Evolutionary conservation across 2,888 invertebrate genomes (phyloP).

Genomic region (Eupsilia transversa): DNA sequence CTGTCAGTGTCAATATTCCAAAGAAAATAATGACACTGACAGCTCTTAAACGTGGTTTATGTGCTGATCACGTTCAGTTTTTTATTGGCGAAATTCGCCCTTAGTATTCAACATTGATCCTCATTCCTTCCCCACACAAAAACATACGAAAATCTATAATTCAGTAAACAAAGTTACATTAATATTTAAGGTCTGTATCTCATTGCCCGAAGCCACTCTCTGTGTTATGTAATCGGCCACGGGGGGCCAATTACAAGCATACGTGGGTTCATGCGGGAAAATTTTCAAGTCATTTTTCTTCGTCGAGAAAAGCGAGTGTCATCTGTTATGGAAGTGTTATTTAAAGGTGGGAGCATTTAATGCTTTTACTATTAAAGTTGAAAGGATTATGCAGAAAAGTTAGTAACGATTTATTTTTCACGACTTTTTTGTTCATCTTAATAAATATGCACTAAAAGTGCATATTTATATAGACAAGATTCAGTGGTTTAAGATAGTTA

Average conservation of each 20-base stretch:
- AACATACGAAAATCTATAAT: slow-evolving; percentile 41
- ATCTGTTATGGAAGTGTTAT: slow-evolving; percentile 23
- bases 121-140: slow-evolving; percentile 9
- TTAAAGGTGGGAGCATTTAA: slow-evolving; percentile 26
- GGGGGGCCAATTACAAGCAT: slow-evolving; percentile 56
- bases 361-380: background rate
- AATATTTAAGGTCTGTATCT: slow-evolving; percentile 43
- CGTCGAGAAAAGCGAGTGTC: slow-evolving; percentile 46
- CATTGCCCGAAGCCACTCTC: slow-evolving; percentile 40
- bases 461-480: too few species aligned
- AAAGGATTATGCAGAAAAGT: background rate
- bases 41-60: too few species aligned
- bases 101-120: background rate
- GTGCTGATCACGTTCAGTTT: too few species aligned
- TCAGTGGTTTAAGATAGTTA: too few species aligned
- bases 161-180: slow-evolving; percentile 41
- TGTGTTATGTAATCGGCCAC: slow-evolving; percentile 57
- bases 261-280: slow-evolving; percentile 35
- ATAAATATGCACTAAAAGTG: too few species aligned
- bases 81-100: too few species aligned
- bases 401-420: background rate
- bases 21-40: too few species aligned
- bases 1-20: too few species aligned
- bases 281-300: slow-evolving; percentile 62
- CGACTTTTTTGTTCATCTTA: too few species aligned